A percentile compares a stretch with the other conserved stretches of the same genome.
phyloP scores from a whole-genome alignment of 2,888 invertebrate genomes.

The Mesoligia furuncula region DNA sequence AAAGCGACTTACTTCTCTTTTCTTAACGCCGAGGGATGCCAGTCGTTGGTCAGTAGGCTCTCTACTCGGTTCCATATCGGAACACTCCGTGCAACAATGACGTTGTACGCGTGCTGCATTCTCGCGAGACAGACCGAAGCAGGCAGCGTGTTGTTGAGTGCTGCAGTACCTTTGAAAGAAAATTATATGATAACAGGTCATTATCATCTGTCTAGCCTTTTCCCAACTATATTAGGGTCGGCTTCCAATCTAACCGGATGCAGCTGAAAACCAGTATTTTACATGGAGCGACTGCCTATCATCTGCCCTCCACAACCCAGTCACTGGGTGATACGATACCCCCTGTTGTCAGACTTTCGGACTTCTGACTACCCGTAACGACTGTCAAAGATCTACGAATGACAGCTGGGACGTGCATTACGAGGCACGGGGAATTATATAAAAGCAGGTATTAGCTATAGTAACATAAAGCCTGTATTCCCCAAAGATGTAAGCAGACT shows the following conservation, averaged over 20 bases:
- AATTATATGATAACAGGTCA: not conserved
- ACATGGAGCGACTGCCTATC: too few species aligned
- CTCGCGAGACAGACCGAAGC: constrained; percentile 73
- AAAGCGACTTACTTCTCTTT: constrained; percentile 71
- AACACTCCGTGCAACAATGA: constrained; percentile 77
- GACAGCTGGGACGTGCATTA: too few species aligned
- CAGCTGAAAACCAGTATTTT: too few species aligned
- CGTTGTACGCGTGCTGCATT: constrained; percentile 8
- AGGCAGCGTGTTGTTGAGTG: constrained; percentile 79
- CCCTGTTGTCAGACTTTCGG: too few species aligned
- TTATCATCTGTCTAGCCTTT: too few species aligned
- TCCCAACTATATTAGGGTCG: too few species aligned
- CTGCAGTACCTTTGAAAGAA: constrained; percentile 74
- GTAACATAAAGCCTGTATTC: not conserved
- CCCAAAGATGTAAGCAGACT: not conserved
- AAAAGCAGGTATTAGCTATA: not conserved
- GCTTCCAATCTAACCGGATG: too few species aligned
- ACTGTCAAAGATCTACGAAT: too few species aligned
- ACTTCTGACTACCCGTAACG: too few species aligned
- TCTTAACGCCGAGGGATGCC: constrained; percentile 53
- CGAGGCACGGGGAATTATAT: too few species aligned
- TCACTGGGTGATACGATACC: too few species aligned
- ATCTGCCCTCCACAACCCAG: too few species aligned
- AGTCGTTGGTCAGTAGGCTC: constrained; percentile 72
- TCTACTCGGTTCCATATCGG: constrained; percentile 63